These are phyloP conservation scores for Yponomeuta malinellus DNA, from an alignment of 2,888 invertebrate genomes.

Conservation along the genomic window DNA sequence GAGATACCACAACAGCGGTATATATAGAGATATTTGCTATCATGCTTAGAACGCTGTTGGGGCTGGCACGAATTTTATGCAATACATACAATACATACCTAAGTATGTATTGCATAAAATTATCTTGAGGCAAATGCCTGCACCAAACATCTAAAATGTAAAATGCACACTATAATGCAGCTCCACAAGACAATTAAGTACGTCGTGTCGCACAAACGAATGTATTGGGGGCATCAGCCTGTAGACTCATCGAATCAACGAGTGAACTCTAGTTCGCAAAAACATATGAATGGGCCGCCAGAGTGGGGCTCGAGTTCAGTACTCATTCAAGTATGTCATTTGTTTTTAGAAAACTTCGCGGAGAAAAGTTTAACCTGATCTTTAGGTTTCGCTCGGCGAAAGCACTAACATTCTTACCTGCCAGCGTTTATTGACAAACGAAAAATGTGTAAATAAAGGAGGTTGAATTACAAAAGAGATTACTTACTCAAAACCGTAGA, in stretches of 20 bases:
- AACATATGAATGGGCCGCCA: neutral
- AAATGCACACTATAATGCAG: neutral
- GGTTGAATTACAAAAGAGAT: neutral
- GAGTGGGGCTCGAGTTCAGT: neutral
- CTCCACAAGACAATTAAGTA: neutral
- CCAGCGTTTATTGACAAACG: neutral
- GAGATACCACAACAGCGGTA: too few relatives aligned
- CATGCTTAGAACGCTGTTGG: too few relatives aligned
- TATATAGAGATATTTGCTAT: too few relatives aligned
- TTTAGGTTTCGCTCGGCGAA: neutral
- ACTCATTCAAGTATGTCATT: neutral
- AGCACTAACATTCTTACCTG: neutral
- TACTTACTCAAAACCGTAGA: conserved; percentile 8
- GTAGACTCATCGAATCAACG: neutral
- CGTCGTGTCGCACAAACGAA: neutral
- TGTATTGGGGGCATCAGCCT: neutral
- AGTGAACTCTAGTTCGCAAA: neutral
- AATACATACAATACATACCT: too few relatives aligned
- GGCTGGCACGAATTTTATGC: too few relatives aligned
- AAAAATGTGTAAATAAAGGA: neutral
- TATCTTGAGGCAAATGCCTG: too few relatives aligned
- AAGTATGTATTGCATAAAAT: too few relatives aligned
- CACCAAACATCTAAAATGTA: too few relatives aligned
- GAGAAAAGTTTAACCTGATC: neutral
- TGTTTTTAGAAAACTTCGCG: neutral